Conservation (phyloP, 2,113 vertebrate genomes). For the Boleophthalmus pectinirostris region DNA sequence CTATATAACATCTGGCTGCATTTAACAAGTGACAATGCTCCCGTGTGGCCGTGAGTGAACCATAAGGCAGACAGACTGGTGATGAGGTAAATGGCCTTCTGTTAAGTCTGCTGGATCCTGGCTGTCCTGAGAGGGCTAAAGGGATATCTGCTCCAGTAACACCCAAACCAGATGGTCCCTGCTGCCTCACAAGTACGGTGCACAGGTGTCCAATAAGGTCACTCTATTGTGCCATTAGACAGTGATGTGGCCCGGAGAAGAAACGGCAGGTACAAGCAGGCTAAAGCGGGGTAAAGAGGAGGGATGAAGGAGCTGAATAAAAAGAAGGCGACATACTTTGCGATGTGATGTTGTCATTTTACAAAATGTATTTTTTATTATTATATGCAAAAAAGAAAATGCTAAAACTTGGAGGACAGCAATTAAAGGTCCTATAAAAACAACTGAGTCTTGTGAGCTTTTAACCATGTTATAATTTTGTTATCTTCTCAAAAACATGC, state of each 20-base stretch:
- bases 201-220: conserved; percentile 50
- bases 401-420: no score
- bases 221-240: conserved; percentile 2
- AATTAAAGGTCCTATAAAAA: no score
- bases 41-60: not conserved
- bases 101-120: conserved; percentile 4
- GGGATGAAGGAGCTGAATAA: not conserved
- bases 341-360: not conserved
- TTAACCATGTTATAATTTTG: not conserved
- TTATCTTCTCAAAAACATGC: no score
- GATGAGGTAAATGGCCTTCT: conserved; percentile 8
- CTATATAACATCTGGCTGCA: not conserved
- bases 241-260: not conserved
- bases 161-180: conserved; percentile 49
- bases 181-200: conserved; percentile 25
- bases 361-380: not conserved
- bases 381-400: no score
- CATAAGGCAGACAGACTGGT: conserved; percentile 6
- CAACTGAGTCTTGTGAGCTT: no score
- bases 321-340: not conserved
- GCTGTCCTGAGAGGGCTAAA: conserved; percentile 20
- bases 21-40: not conserved
- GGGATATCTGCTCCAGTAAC: conserved; percentile 2
- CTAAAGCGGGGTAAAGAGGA: not conserved
- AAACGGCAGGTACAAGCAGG: not conserved